Evolutionary conservation across 2,797 vertebrate species (phyloP).

Genomic region (Pterois miles): DNA sequence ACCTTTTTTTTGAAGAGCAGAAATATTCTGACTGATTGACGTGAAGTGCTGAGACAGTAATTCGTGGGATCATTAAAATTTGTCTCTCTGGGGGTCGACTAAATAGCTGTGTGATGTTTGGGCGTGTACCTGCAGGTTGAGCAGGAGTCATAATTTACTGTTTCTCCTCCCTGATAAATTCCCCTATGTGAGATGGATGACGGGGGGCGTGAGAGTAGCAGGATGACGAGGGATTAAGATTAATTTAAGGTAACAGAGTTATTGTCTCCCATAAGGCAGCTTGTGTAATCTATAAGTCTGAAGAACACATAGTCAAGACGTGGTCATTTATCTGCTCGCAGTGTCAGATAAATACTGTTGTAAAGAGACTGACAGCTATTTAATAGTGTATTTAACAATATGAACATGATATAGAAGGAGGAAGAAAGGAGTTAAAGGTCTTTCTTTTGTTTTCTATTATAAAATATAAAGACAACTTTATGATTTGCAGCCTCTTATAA

Average conservation of each 20-base stretch:
- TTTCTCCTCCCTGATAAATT: slow-evolving; percentile 46
- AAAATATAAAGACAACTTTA: not conserved
- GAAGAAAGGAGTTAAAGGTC: too few relatives aligned
- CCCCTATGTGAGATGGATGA: not conserved
- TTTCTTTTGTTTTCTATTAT: not conserved
- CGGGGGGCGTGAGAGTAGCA: not conserved
- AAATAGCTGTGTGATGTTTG: slow-evolving; percentile 49
- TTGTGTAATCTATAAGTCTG: not conserved
- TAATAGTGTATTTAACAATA: not conserved
- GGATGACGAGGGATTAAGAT: not conserved
- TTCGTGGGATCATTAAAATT: slow-evolving; percentile 50
- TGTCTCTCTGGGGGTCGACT: slow-evolving; percentile 46
- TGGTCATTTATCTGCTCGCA: not conserved
- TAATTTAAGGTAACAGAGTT: slow-evolving; percentile 1
- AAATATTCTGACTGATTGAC: slow-evolving; percentile 37
- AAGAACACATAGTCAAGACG: not conserved
- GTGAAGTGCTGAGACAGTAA: slow-evolving; percentile 29
- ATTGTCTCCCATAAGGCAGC: not conserved
- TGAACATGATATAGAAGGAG: not conserved
- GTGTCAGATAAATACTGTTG: not conserved
- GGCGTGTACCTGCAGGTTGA: slow-evolving; percentile 57
- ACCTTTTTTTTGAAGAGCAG: slow-evolving; percentile 2
- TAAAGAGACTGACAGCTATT: not conserved
- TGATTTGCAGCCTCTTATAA: not conserved
- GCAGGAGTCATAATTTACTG: slow-evolving; percentile 39